Evolutionary conservation across 2,113 vertebrate genomes (phyloP).

Genomic region (Neodon shergylaensis): DNA sequence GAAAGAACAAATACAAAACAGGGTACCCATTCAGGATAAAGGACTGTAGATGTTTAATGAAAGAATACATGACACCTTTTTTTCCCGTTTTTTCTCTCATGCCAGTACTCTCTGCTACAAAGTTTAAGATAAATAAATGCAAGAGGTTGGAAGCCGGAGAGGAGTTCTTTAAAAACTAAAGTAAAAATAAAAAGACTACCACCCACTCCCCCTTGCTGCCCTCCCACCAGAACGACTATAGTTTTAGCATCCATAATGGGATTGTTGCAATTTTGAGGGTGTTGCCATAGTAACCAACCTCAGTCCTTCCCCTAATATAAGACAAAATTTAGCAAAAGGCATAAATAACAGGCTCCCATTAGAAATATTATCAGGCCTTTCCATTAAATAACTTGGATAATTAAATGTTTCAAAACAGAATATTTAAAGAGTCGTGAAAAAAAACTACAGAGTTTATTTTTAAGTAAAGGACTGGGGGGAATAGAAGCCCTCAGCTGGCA

Average conservation of each 20-base stretch:
- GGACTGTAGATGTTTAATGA: constrained; percentile 43
- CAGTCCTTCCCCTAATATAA: constrained; percentile 74
- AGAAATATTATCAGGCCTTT: constrained; percentile 77
- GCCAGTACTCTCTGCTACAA: background rate
- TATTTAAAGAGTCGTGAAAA: constrained; percentile 70
- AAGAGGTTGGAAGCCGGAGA: constrained; percentile 61
- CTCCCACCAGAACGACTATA: constrained; percentile 76
- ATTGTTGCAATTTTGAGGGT: constrained; percentile 66
- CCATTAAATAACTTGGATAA: constrained; percentile 77
- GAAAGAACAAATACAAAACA: background rate
- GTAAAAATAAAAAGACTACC: constrained; percentile 76
- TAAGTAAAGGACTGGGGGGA: constrained; percentile 36
- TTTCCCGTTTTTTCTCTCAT: background rate
- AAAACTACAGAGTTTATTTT: constrained; percentile 77
- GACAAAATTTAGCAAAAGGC: constrained; percentile 75
- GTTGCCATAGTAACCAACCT: constrained; percentile 76
- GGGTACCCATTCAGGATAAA: background rate
- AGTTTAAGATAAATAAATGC: constrained; percentile 71
- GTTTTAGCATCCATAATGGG: constrained; percentile 72
- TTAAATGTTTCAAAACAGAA: constrained; percentile 82
- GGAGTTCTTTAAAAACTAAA: constrained; percentile 57
- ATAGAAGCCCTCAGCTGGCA: constrained; percentile 70
- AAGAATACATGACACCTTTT: constrained; percentile 24
- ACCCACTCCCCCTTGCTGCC: constrained; percentile 64
- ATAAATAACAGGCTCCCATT: constrained; percentile 78